Conservation (phyloP, 2,888 invertebrate genomes). For the Barypeithes pellucidus region DNA sequence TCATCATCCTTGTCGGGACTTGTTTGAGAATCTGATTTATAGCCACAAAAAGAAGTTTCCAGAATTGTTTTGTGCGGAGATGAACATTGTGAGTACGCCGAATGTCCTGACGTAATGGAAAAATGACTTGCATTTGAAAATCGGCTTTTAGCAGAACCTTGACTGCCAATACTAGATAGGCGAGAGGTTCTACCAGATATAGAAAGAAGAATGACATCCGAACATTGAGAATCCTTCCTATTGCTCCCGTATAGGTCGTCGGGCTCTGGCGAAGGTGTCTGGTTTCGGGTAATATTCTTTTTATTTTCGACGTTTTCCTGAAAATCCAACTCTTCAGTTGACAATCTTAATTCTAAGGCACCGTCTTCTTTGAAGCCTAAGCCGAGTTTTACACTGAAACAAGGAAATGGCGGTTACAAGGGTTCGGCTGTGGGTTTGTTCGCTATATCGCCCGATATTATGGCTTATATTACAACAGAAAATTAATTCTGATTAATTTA, state of each 20-base stretch:
- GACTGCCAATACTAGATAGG: slow-evolving; percentile 87
- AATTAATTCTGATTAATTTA: too few relatives aligned
- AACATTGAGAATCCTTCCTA: slow-evolving; percentile 75
- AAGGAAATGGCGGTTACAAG: neutral
- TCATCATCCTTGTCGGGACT: slow-evolving; percentile 62
- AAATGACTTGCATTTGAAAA: slow-evolving; percentile 74
- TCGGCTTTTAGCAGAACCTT: slow-evolving; percentile 73
- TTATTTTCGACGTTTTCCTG: slow-evolving; percentile 75
- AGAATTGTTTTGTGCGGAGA: slow-evolving; percentile 93
- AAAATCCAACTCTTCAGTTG: slow-evolving; percentile 90
- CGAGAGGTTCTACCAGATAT: slow-evolving; percentile 88
- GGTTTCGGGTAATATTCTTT: slow-evolving; percentile 65
- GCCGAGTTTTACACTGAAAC: slow-evolving; percentile 65
- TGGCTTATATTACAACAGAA: too few relatives aligned
- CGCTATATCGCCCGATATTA: too few relatives aligned
- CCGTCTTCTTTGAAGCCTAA: slow-evolving; percentile 76
- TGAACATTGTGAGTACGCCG: slow-evolving; percentile 80
- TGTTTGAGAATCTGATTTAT: slow-evolving; percentile 72
- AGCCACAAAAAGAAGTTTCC: slow-evolving; percentile 93
- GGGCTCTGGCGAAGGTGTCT: slow-evolving; percentile 62
- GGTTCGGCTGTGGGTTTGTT: too few relatives aligned
- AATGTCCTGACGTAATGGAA: slow-evolving; percentile 74
- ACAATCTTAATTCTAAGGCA: slow-evolving; percentile 87
- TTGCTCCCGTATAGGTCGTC: slow-evolving; percentile 64
- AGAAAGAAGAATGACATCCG: slow-evolving; percentile 83